Evolutionary conservation across 2,113 vertebrate genomes (phyloP).

Genomic region (Colossoma macropomum): DNA sequence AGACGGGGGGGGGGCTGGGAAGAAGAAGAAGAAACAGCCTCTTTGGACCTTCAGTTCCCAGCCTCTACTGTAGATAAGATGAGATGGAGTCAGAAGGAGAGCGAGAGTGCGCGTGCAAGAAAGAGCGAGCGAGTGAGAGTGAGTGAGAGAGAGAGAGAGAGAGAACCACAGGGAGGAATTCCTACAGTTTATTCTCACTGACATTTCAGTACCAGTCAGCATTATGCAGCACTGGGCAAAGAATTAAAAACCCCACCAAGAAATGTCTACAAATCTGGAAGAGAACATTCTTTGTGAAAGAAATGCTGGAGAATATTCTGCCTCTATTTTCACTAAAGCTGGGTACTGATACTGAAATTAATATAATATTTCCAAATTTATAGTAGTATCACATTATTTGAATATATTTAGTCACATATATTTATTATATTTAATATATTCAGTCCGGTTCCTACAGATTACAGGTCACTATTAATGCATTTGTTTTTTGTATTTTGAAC

Average conservation of each 20-base stretch:
- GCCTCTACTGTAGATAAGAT: background rate
- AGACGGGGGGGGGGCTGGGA: background rate
- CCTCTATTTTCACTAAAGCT: too few relatives aligned
- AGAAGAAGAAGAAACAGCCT: background rate
- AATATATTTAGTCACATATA: too few relatives aligned
- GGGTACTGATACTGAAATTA: too few relatives aligned
- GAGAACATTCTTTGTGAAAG: too few relatives aligned
- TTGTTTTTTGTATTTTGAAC: too few relatives aligned
- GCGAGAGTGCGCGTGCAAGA: background rate
- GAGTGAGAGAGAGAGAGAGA: background rate
- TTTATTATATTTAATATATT: too few relatives aligned
- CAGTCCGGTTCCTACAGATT: too few relatives aligned
- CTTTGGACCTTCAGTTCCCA: background rate
- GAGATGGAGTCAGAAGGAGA: background rate
- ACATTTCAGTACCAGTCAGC: conserved; percentile 42
- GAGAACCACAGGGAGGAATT: background rate
- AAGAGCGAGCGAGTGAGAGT: background rate
- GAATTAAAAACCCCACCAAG: background rate
- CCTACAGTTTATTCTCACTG: conserved; percentile 9
- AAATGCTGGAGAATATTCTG: background rate
- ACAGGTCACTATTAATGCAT: too few relatives aligned
- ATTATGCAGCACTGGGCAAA: conserved; percentile 14
- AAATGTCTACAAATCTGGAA: conserved; percentile 10
- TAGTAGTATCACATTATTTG: too few relatives aligned
- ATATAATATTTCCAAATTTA: too few relatives aligned